Percentiles rank a stretch among this genome's conserved stretches.
Evolutionary conservation across 2,113 vertebrate genomes (phyloP).

Genomic region (Hippolais icterina): DNA sequence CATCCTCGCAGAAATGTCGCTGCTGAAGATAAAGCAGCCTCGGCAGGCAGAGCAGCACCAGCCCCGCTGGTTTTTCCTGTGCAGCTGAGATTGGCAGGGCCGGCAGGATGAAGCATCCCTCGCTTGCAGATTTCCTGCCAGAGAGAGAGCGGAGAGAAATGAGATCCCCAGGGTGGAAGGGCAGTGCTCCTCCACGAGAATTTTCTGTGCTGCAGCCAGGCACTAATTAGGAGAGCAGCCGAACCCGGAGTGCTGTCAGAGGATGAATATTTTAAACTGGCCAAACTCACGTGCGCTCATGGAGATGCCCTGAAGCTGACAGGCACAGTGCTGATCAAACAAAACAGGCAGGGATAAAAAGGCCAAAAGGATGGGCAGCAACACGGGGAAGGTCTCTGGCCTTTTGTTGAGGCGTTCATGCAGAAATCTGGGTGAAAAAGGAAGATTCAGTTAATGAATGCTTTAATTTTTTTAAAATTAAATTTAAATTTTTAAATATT

Average conservation of each 20-base stretch:
- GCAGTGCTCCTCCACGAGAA: background rate
- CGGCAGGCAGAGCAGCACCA: background rate
- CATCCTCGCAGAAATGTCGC: background rate
- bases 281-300: background rate
- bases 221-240: background rate
- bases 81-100: background rate
- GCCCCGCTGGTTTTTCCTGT: background rate
- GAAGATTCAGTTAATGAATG: background rate
- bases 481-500: too few species aligned
- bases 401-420: background rate
- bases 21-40: background rate
- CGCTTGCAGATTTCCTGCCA: background rate
- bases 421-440: background rate
- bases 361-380: background rate
- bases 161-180: slow-evolving; percentile 4
- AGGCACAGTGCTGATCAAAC: background rate
- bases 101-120: background rate
- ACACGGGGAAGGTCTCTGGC: background rate
- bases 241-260: background rate
- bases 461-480: background rate
- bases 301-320: background rate
- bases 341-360: background rate
- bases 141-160: background rate
- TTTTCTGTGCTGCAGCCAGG: background rate
- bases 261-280: background rate